Percentiles rank a stretch among this genome's conserved stretches.
Conservation (phyloP, 2,797 vertebrate genomes). For the Fistularia tabacaria region DNA sequence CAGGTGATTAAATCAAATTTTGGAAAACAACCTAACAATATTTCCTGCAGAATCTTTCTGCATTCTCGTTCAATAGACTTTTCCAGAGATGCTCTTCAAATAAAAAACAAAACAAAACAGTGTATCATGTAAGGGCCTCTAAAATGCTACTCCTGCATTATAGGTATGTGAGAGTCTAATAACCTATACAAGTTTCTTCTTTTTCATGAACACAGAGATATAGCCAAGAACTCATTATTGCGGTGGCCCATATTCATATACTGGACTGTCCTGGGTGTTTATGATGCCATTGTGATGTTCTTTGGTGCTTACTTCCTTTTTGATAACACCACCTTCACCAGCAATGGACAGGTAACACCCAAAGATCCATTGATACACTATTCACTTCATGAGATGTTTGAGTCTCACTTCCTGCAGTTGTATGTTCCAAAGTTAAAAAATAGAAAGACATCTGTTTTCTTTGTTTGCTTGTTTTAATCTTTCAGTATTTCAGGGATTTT, state of each 20-base stretch:
- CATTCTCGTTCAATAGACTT: too few species aligned
- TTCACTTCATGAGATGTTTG: neutral
- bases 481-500: neutral
- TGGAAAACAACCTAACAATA: too few species aligned
- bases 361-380: neutral
- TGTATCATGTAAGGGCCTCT: too few species aligned
- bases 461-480: neutral
- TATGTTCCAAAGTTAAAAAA: too few species aligned
- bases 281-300: constrained; percentile 94
- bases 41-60: too few species aligned
- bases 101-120: too few species aligned
- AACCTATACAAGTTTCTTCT: too few species aligned
- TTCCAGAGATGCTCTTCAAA: too few species aligned
- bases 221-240: constrained; percentile 91
- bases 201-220: constrained; percentile 77
- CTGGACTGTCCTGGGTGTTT: constrained; percentile 92
- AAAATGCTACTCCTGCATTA: too few species aligned
- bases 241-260: constrained; percentile 91
- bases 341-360: constrained; percentile 81
- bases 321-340: constrained; percentile 91
- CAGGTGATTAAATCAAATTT: too few species aligned
- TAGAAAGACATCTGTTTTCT: neutral
- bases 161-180: too few species aligned
- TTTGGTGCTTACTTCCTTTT: constrained; percentile 97
- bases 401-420: too few species aligned